These are phyloP conservation scores for Sebastolobus altivelis DNA, from an alignment of 2,797 vertebrate genomes.

Conservation along the genomic window DNA sequence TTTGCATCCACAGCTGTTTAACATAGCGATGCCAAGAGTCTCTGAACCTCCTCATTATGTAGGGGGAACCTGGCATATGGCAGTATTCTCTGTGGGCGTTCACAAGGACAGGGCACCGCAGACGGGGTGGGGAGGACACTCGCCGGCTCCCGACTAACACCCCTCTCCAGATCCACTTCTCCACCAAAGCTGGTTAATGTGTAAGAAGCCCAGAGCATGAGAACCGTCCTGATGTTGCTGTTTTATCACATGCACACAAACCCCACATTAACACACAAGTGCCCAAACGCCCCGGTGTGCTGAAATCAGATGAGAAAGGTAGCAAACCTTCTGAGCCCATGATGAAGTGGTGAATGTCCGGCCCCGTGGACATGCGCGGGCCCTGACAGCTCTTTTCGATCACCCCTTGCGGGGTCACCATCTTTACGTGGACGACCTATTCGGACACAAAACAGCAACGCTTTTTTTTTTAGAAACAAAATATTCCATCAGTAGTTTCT, in stretches of 20 bases:
- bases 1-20: conserved; percentile 82
- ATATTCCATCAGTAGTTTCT: not conserved
- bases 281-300: not conserved
- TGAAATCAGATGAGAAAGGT: conserved; percentile 29
- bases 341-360: conserved; percentile 98
- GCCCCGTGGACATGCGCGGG: conserved; percentile 97
- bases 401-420: conserved; percentile 96
- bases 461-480: not conserved
- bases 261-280: conserved; percentile 12
- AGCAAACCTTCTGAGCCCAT: conserved; percentile 97
- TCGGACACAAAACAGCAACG: conserved; percentile 48
- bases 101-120: conserved; percentile 80
- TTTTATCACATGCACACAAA: conserved; percentile 56
- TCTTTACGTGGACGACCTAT: conserved; percentile 96
- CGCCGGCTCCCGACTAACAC: conserved; percentile 64
- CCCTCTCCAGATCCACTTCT: conserved; percentile 54
- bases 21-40: conserved; percentile 76
- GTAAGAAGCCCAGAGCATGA: conserved; percentile 58
- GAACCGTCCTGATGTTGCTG: conserved; percentile 68
- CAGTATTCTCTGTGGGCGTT: conserved; percentile 79
- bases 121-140: conserved; percentile 66
- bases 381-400: conserved; percentile 98
- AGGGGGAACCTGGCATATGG: conserved; percentile 82
- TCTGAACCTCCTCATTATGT: conserved; percentile 80
- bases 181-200: conserved; percentile 71